phyloP scores from a whole-genome alignment of 2,113 vertebrate genomes.

The Bubalus kerabau region DNA sequence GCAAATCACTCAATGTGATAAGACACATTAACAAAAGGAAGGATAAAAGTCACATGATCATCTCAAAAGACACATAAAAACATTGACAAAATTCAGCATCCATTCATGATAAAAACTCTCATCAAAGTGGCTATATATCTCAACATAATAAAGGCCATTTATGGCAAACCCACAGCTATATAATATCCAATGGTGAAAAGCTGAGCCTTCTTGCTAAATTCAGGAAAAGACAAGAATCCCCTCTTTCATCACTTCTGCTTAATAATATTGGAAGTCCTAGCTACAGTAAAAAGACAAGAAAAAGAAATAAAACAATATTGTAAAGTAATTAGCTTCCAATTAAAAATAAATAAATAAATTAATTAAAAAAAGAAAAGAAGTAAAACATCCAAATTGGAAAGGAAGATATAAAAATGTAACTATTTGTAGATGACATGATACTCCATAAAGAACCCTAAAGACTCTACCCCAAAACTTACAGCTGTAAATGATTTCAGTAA shows the following conservation, averaged over 20 bases:
- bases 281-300: background rate
- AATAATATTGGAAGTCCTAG: background rate
- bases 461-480: background rate
- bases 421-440: background rate
- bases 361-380: background rate
- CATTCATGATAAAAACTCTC: background rate
- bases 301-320: background rate
- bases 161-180: background rate
- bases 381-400: background rate
- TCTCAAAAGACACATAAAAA: background rate
- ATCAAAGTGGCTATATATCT: background rate
- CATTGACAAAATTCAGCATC: background rate
- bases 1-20: background rate
- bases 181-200: background rate
- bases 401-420: background rate
- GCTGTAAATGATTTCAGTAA: background rate
- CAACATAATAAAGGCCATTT: background rate
- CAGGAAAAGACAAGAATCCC: background rate
- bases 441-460: background rate
- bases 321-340: background rate
- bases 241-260: background rate
- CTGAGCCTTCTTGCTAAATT: background rate
- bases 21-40: background rate
- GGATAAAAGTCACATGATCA: background rate
- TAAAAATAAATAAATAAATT: background rate